Percentiles rank a stretch among this genome's conserved stretches.
phyloP scores from a whole-genome alignment of 2,113 vertebrate species.

The Leptosomus discolor region DNA sequence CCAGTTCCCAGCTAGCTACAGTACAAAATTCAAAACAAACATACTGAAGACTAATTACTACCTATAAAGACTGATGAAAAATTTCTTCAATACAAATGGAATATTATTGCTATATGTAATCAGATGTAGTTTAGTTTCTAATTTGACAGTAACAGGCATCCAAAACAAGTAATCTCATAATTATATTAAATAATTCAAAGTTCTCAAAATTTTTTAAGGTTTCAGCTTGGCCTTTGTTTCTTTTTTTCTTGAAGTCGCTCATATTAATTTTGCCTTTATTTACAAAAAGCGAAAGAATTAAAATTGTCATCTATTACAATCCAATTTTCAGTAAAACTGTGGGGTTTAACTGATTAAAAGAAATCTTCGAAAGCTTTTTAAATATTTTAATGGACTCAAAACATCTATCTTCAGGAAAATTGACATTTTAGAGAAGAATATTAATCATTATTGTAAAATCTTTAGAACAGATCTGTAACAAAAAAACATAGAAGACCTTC shows the following conservation, averaged over 20 bases:
- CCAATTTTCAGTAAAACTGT: neutral
- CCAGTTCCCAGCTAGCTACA: neutral
- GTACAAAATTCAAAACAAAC: neutral
- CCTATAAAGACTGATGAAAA: neutral
- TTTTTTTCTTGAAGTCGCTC: neutral
- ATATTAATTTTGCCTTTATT: neutral
- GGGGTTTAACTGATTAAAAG: neutral
- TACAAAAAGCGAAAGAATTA: neutral
- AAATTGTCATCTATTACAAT: neutral
- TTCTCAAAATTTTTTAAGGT: neutral
- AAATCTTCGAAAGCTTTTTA: neutral
- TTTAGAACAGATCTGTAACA: neutral
- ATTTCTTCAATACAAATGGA: neutral
- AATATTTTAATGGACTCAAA: neutral
- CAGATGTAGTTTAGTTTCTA: neutral
- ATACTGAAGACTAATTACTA: neutral
- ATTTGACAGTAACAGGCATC: neutral
- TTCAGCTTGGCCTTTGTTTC: neutral
- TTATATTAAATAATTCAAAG: neutral
- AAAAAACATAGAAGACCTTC: neutral
- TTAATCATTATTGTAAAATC: neutral
- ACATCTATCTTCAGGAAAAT: neutral
- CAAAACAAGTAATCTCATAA: neutral
- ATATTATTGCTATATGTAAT: neutral
- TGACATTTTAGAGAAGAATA: neutral